Conservation (phyloP, 2,113 vertebrate genomes). For the Todiramphus saurophagus region DNA sequence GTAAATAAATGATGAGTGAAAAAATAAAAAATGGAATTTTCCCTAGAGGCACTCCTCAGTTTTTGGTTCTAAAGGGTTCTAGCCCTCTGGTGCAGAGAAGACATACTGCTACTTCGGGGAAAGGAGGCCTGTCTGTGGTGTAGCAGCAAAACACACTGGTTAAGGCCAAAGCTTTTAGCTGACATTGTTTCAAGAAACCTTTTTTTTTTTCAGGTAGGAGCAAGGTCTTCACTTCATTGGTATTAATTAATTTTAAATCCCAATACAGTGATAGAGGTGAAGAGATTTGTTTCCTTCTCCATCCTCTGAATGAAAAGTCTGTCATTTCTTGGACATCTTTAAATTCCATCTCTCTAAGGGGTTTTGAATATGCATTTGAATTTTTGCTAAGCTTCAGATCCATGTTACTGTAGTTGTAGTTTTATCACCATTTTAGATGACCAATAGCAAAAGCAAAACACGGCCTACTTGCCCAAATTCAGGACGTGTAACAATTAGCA, state of each 20-base stretch:
- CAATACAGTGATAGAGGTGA: not conserved
- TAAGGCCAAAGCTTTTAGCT: not conserved
- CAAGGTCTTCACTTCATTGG: not conserved
- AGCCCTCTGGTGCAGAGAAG: not conserved
- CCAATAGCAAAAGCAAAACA: not conserved
- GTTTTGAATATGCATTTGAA: not conserved
- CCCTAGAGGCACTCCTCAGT: conserved; percentile 60
- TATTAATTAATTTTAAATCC: not conserved
- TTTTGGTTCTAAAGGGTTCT: not conserved
- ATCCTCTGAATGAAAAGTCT: not conserved
- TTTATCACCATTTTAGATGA: not conserved
- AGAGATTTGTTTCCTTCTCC: not conserved
- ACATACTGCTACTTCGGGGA: not conserved
- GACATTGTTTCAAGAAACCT: not conserved
- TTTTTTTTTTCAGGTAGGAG: not conserved
- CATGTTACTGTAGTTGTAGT: not conserved
- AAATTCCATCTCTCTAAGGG: not conserved
- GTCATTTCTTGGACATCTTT: not conserved
- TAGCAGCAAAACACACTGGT: not conserved
- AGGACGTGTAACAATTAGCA: not conserved
- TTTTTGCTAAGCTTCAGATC: not conserved
- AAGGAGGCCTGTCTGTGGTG: not conserved
- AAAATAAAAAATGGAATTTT: conserved; percentile 84
- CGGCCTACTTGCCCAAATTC: not conserved
- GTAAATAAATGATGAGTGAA: conserved; percentile 99